These are phyloP conservation scores for Fissipunctia ypsillon DNA, from an alignment of 2,888 invertebrate species.

Conservation along the genomic window DNA sequence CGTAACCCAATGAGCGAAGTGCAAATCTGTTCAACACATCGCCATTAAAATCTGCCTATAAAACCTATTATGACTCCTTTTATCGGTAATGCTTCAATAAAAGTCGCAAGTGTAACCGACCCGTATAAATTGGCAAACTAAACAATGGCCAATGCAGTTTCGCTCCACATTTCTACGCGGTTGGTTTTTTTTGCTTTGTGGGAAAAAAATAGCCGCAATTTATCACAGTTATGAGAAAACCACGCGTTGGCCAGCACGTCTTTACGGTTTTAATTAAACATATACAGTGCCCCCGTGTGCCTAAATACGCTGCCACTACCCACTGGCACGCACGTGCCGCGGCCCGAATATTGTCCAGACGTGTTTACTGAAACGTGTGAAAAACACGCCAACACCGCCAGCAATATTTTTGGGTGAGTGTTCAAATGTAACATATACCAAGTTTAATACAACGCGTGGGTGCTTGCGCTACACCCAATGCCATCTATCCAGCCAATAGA, in stretches of 20 bases:
- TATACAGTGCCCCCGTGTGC: slow-evolving; percentile 80
- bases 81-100: slow-evolving; percentile 90
- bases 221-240: slow-evolving; percentile 90
- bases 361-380: slow-evolving; percentile 79
- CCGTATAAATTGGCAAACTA: slow-evolving; percentile 91
- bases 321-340: slow-evolving; percentile 76
- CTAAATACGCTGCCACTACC: slow-evolving; percentile 79
- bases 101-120: slow-evolving; percentile 90
- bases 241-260: slow-evolving; percentile 88
- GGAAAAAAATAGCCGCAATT: slow-evolving; percentile 79
- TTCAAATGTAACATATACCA: slow-evolving; percentile 64
- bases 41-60: slow-evolving; percentile 88
- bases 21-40: slow-evolving; percentile 83
- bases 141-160: slow-evolving; percentile 89
- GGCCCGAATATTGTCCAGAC: slow-evolving; percentile 79
- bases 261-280: slow-evolving; percentile 86
- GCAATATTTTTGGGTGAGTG: slow-evolving; percentile 82
- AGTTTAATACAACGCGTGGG: slow-evolving; percentile 59
- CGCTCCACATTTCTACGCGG: slow-evolving; percentile 88
- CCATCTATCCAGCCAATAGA: slow-evolving; percentile 86
- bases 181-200: slow-evolving; percentile 85
- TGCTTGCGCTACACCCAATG: slow-evolving; percentile 79
- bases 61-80: slow-evolving; percentile 88
- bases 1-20: slow-evolving; percentile 76
- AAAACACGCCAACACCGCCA: slow-evolving; percentile 72